Conservation (phyloP, 1,140 invertebrate genomes). For the Onthophagus taurus region DNA sequence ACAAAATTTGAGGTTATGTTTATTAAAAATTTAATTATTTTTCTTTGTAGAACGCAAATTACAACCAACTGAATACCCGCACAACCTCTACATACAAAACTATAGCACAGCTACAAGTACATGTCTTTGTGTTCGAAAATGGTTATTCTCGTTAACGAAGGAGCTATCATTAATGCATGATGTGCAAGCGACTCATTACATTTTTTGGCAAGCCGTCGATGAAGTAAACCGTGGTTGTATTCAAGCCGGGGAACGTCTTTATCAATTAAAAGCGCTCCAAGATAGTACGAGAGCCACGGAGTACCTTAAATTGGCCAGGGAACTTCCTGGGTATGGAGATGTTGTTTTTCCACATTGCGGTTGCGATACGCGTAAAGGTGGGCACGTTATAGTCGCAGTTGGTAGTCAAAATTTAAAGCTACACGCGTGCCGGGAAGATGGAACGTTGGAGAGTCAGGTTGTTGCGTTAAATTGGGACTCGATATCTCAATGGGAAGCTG, state of each 20-base stretch:
- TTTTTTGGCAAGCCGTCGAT: constrained; percentile 84
- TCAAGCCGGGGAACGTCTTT: constrained; percentile 77
- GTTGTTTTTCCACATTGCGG: constrained; percentile 90
- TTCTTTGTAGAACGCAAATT: constrained; percentile 77
- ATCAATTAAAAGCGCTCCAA: constrained; percentile 91
- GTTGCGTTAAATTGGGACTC: constrained; percentile 77
- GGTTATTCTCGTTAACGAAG: constrained; percentile 77
- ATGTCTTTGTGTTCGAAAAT: constrained; percentile 87
- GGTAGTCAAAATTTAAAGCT: constrained; percentile 66
- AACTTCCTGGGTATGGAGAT: constrained; percentile 84
- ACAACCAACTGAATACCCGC: constrained; percentile 87
- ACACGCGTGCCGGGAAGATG: constrained; percentile 81
- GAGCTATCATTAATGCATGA: constrained; percentile 61
- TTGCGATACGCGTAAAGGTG: constrained; percentile 89
- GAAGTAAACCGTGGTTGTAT: constrained; percentile 91
- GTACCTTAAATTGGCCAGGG: constrained; percentile 77
- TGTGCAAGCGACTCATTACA: constrained; percentile 56
- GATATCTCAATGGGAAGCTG: constrained; percentile 75
- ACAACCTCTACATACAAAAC: constrained; percentile 97
- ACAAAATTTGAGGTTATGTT: too few relatives aligned
- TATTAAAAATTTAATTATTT: constrained; percentile 7
- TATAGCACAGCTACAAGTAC: constrained; percentile 97
- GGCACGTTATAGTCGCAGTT: constrained; percentile 76
- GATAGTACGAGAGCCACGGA: constrained; percentile 79
- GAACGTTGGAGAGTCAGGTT: constrained; percentile 68